Percentiles rank a stretch among this genome's conserved stretches.
These are phyloP conservation scores for Tringa solitaria DNA, from an alignment of 2,113 vertebrate species.

Conservation along the genomic window DNA sequence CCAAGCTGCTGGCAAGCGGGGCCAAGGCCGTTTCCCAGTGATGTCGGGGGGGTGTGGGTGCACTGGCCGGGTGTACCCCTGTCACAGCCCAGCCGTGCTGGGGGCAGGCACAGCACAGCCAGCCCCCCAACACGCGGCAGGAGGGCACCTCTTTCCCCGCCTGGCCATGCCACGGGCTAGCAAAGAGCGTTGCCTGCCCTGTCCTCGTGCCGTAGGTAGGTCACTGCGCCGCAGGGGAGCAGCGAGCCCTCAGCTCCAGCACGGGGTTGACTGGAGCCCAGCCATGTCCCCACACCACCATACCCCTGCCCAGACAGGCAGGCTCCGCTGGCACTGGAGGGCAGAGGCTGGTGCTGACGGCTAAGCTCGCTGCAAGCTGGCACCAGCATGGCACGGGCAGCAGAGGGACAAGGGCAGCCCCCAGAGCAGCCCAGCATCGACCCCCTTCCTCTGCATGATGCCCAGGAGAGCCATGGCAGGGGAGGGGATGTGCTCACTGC, in stretches of 20 bases:
- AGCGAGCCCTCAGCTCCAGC: not conserved
- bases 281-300: not conserved
- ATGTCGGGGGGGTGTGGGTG: fast-evolving
- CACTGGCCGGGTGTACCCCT: not conserved
- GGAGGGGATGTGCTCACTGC: fast-evolving
- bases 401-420: not conserved
- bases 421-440: not conserved
- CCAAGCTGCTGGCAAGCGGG: not conserved
- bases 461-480: not conserved
- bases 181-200: not conserved
- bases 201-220: fast-evolving
- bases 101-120: not conserved
- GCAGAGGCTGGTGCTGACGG: not conserved
- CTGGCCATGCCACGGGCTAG: not conserved
- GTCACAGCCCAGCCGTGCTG: not conserved
- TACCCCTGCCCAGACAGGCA: not conserved
- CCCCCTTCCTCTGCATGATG: not conserved
- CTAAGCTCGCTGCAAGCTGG: not conserved
- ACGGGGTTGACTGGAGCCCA: not conserved
- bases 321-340: not conserved
- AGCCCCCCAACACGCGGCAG: fast-evolving
- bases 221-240: not conserved
- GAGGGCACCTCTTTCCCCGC: not conserved
- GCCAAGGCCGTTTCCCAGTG: not conserved
- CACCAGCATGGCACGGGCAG: not conserved